phyloP scores from a whole-genome alignment of 2,113 vertebrate genomes.

The Boleophthalmus pectinirostris region DNA sequence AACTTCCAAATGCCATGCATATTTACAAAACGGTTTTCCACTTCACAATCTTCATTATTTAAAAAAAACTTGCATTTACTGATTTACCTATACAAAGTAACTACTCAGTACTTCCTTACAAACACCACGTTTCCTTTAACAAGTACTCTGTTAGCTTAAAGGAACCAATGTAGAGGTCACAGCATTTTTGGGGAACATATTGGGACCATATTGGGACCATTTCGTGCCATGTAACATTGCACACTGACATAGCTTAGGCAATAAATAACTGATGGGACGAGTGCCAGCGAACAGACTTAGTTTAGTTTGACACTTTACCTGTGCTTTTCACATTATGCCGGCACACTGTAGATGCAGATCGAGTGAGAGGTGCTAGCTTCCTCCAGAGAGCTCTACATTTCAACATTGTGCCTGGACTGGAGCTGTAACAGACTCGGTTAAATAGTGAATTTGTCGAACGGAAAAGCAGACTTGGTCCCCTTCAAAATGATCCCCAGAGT shows the following conservation, averaged over 20 bases:
- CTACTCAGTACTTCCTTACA: background rate
- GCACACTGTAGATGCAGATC: conserved; percentile 71
- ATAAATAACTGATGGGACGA: background rate
- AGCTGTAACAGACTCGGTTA: conserved; percentile 16
- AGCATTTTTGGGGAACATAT: background rate
- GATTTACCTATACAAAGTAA: background rate
- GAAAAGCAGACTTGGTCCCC: conserved; percentile 11
- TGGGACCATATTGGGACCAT: background rate
- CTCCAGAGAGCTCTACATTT: conserved; percentile 68
- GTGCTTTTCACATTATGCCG: conserved; percentile 68
- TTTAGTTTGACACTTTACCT: conserved; percentile 56
- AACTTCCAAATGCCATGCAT: background rate
- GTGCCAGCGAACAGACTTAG: conserved; percentile 15
- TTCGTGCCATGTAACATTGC: background rate
- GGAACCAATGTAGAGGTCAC: conserved; percentile 42
- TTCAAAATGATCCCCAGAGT: conserved; percentile 9
- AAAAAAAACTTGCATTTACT: background rate
- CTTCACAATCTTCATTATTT: background rate
- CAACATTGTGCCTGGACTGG: conserved; percentile 68
- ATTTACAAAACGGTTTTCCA: background rate
- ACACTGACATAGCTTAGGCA: background rate
- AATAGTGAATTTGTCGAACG: conserved; percentile 18
- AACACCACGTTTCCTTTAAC: conserved; percentile 5
- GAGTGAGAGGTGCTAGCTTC: conserved; percentile 69
- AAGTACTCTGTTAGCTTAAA: conserved; percentile 32